These are phyloP conservation scores for Carapus acus DNA, from an alignment of 2,797 vertebrate genomes.

Conservation along the genomic window DNA sequence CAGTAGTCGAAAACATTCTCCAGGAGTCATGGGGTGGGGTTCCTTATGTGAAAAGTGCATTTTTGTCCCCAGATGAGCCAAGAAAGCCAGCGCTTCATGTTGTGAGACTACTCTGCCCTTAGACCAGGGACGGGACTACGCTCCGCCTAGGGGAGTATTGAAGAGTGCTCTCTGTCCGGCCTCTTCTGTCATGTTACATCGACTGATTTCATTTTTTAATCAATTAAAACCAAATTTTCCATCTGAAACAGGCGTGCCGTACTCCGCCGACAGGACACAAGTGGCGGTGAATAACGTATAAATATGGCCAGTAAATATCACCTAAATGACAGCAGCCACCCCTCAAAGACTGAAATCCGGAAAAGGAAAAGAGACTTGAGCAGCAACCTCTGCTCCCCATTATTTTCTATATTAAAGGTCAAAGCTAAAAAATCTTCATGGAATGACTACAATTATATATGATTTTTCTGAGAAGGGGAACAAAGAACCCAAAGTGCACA, in stretches of 20 bases:
- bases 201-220: slow-evolving; percentile 77
- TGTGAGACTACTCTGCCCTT: slow-evolving; percentile 59
- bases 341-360: slow-evolving; percentile 57
- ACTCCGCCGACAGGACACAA: slow-evolving; percentile 10
- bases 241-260: neutral
- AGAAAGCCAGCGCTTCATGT: slow-evolving; percentile 58
- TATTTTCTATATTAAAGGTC: slow-evolving; percentile 83
- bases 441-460: slow-evolving; percentile 84
- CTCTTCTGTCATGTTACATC: slow-evolving; percentile 58
- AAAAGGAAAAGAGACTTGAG: slow-evolving; percentile 52
- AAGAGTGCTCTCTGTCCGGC: slow-evolving; percentile 65
- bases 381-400: slow-evolving; percentile 67
- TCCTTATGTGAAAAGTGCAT: slow-evolving; percentile 69
- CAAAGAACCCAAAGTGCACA: slow-evolving; percentile 75
- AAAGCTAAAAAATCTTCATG: slow-evolving; percentile 71
- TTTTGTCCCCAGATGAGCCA: slow-evolving; percentile 44
- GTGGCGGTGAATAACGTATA: neutral
- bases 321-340: slow-evolving; percentile 43
- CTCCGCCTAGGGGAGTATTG: slow-evolving; percentile 60
- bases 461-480: slow-evolving; percentile 82
- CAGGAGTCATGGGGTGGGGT: slow-evolving; percentile 54
- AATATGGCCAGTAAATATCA: slow-evolving; percentile 50
- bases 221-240: slow-evolving; percentile 76
- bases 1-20: slow-evolving; percentile 50
- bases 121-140: slow-evolving; percentile 41